Percentiles rank a stretch among this genome's conserved stretches.
These are phyloP conservation scores for Corythornis vintsioides DNA, from an alignment of 2,113 vertebrate genomes.

Conservation along the genomic window DNA sequence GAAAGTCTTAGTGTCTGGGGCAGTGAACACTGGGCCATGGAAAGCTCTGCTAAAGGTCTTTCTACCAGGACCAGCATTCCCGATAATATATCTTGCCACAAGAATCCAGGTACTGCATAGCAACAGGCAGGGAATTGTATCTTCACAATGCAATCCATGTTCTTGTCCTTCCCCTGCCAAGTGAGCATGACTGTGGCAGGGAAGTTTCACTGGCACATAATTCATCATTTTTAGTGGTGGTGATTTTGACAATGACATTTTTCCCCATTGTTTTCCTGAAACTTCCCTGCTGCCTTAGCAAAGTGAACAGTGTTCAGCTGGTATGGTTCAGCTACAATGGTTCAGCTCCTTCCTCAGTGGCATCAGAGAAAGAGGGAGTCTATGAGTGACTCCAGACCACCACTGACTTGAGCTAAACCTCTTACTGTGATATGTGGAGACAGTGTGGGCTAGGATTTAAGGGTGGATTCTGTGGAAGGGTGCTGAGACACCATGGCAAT, in stretches of 20 bases:
- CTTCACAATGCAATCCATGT: background rate
- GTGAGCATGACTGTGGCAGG: constrained; percentile 6
- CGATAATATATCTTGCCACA: background rate
- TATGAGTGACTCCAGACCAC: background rate
- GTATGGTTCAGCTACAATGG: background rate
- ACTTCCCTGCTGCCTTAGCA: background rate
- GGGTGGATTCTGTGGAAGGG: background rate
- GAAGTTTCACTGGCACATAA: background rate
- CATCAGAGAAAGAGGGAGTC: background rate
- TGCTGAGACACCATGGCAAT: background rate
- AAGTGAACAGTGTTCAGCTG: background rate
- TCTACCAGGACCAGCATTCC: background rate
- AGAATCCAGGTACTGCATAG: background rate
- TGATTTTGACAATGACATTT: constrained; percentile 1
- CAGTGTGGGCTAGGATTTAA: background rate
- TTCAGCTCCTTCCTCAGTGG: background rate
- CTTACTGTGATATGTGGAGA: background rate
- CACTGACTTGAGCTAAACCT: background rate
- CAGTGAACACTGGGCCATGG: background rate
- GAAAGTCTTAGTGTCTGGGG: background rate
- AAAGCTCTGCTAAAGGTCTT: background rate
- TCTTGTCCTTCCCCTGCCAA: background rate
- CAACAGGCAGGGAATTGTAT: background rate
- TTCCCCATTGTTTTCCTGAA: constrained; percentile 5
- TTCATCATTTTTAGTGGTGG: constrained; percentile 45